Base-by-base conservation (phyloP, 2,113 vertebrate species). In the Paraplagusia blochii region DNA sequence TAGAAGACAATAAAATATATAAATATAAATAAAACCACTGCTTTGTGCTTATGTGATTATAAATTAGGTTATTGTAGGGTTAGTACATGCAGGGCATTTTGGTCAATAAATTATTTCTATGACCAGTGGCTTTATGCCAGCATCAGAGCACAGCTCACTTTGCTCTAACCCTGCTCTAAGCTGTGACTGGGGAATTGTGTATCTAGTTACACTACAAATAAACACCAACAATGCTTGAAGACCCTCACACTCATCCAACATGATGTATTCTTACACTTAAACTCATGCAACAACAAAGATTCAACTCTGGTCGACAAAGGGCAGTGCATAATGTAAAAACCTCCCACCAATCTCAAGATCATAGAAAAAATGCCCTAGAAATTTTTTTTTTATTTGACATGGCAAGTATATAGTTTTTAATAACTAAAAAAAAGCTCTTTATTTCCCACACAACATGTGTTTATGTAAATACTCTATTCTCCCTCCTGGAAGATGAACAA, bases 31-130 rank as follows among this genome's bases (percentile, higher is more conserved):
- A 64, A 79, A 66, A 79, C 63, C 65, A 62, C 67, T 63, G 65
- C 79, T 67, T 59, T 4, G 57, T 58, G 69, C 50, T 44, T 55
- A 12, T 39, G 58, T 8, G n/a, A 47, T 55, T 69, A 63, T 75
- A n/a, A n/a, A n/a, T n/a, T n/a, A n/a, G n/a, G n/a, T n/a, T 88
- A 87, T 88, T 88, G 68, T 76, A 88, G 52, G 44, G 66, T 48
- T 67, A 84, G 79, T 77, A 81, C 79, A 80, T 50, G 50, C 73
- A 73, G 72, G 73, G 85, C 74, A 75, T 82, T 86, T 86, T 77
- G 74, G 76, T 57, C 60, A 14, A 86, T 88, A 69, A 86, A 87
- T 85, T 86, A 87, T 87, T 84, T 79, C 67, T 40, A 82, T 81
- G 82, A 78, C 75, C 64, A 44, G 73, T 81, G 81, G 85, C 81